A percentile compares a stretch with the other conserved stretches of the same genome.
These are phyloP conservation scores for Bugula neritina DNA, from an alignment of 2,888 invertebrate genomes.

Conservation along the genomic window DNA sequence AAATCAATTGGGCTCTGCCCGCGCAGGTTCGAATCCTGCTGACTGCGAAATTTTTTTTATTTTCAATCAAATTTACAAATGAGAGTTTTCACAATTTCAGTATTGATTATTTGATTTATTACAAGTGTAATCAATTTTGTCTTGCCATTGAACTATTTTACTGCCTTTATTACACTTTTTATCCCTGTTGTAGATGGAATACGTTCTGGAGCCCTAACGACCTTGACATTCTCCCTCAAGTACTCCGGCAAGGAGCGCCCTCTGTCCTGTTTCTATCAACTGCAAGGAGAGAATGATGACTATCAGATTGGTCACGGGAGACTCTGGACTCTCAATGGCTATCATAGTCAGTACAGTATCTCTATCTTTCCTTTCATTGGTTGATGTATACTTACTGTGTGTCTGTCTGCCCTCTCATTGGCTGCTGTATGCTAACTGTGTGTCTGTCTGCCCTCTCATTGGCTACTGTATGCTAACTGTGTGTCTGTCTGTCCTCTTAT, in stretches of 20 bases:
- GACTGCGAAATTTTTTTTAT: too few species aligned
- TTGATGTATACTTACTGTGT: not conserved
- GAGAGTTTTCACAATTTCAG: too few species aligned
- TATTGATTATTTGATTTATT: too few species aligned
- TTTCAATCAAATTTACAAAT: too few species aligned
- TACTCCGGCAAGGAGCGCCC: not conserved
- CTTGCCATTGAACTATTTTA: too few species aligned
- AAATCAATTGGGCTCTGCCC: too few species aligned
- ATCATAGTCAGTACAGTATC: not conserved
- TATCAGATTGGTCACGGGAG: constrained; percentile 6
- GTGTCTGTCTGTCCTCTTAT: not conserved
- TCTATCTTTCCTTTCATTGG: not conserved
- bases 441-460: not conserved
- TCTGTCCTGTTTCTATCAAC: not conserved
- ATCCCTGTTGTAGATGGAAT: constrained; percentile 4
- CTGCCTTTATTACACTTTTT: too few species aligned
- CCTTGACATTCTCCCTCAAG: not conserved
- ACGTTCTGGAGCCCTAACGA: not conserved
- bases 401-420: not conserved
- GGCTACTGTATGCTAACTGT: not conserved
- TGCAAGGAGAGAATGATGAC: constrained; percentile 2
- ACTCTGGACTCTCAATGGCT: not conserved
- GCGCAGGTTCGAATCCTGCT: too few species aligned
- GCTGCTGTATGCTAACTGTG: not conserved
- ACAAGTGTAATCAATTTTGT: too few species aligned